These are phyloP conservation scores for Drosophila vallismaia DNA, from an alignment of 2,888 invertebrate genomes.

Conservation along the genomic window DNA sequence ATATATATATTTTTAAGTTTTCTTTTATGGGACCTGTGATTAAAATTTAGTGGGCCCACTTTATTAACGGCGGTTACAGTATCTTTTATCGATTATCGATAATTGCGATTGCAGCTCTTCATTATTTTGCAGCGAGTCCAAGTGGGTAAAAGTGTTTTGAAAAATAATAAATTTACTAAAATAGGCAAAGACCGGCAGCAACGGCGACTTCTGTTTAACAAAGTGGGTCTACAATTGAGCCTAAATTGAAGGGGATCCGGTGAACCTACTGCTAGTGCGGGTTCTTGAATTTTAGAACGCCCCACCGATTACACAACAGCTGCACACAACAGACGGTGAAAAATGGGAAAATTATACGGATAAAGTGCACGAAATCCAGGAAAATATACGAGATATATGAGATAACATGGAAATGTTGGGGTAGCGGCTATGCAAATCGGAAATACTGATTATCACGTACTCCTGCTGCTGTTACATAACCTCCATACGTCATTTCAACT, in stretches of 20 bases:
- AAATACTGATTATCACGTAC: conserved; percentile 29
- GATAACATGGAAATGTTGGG: not conserved
- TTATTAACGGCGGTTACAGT: too few relatives aligned
- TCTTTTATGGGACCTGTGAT: too few relatives aligned
- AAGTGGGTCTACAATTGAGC: not conserved
- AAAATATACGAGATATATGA: not conserved
- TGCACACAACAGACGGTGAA: conserved; percentile 30
- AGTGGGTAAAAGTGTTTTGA: conserved; percentile 27
- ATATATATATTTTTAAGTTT: too few relatives aligned
- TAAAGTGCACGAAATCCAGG: conserved; percentile 8
- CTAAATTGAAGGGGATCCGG: not conserved
- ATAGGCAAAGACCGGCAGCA: not conserved
- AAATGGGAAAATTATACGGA: conserved; percentile 50
- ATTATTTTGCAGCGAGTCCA: conserved; percentile 40
- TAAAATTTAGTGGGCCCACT: not conserved
- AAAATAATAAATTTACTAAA: conserved; percentile 4
- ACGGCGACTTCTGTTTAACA: not conserved
- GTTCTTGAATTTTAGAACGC: not conserved
- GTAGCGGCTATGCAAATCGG: conserved; percentile 10
- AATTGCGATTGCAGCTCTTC: conserved; percentile 2
- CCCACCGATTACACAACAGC: conserved; percentile 67
- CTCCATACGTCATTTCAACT: conserved; percentile 51
- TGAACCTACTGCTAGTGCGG: not conserved
- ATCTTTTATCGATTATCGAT: not conserved
- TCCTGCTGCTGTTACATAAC: conserved; percentile 58